Percentiles rank a stretch among this genome's conserved stretches.
phyloP scores from a whole-genome alignment of 2,113 vertebrate species.

The Opisthocomus hoazin region DNA sequence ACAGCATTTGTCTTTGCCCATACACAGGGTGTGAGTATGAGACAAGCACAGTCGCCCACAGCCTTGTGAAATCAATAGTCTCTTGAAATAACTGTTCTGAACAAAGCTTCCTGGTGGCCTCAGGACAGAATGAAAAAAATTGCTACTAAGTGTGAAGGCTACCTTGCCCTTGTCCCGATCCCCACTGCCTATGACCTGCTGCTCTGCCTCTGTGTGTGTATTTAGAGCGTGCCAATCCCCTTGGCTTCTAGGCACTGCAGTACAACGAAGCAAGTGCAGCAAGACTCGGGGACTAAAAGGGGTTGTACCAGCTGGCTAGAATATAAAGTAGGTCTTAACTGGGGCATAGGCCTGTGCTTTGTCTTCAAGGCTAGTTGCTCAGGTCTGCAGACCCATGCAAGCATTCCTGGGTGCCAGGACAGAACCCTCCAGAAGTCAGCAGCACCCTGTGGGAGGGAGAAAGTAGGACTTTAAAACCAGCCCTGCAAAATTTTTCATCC shows the following conservation, averaged over 20 bases:
- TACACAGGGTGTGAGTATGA: not conserved
- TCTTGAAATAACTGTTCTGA: not conserved
- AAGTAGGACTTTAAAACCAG: not conserved
- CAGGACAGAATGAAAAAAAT: not conserved
- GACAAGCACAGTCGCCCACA: not conserved
- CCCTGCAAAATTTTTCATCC: not conserved
- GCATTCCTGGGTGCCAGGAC: not conserved
- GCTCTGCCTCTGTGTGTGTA: not conserved
- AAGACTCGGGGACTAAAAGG: not conserved
- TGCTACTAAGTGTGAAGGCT: not conserved
- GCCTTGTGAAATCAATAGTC: not conserved
- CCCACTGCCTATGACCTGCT: not conserved
- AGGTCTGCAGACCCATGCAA: not conserved
- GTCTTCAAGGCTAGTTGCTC: not conserved
- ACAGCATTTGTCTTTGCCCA: not conserved
- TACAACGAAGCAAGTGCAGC: conserved; percentile 7
- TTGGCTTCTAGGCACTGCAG: accelerated
- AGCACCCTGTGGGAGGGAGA: not conserved
- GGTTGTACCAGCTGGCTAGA: not conserved
- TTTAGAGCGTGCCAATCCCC: not conserved
- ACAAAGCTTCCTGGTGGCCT: not conserved
- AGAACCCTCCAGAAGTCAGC: not conserved
- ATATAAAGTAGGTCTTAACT: conserved; percentile 51
- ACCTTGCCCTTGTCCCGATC: not conserved
- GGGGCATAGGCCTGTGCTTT: conserved; percentile 26